These are phyloP conservation scores for Philaenus spumarius DNA, from an alignment of 1,140 invertebrate genomes.

Conservation along the genomic window DNA sequence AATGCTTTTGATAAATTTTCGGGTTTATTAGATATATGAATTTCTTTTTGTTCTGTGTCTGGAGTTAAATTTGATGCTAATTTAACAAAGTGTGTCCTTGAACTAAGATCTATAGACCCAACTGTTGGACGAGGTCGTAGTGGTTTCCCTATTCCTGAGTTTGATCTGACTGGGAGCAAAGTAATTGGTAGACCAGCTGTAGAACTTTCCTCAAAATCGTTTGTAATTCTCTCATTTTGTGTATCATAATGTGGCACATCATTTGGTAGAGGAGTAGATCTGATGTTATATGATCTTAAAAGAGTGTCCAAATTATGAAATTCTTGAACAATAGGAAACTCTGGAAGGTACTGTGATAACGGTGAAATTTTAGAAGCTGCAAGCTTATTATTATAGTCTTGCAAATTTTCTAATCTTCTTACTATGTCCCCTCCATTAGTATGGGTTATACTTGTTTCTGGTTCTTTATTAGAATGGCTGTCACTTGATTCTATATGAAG, in stretches of 20 bases:
- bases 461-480: too few relatives aligned
- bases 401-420: too few relatives aligned
- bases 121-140: conserved; percentile 43
- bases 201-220: not conserved
- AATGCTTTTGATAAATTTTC: too few relatives aligned
- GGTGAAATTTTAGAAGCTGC: not conserved
- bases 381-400: conserved; percentile 6
- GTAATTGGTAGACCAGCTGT: conserved; percentile 40
- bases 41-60: too few relatives aligned
- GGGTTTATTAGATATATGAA: too few relatives aligned
- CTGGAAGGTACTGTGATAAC: conserved; percentile 7
- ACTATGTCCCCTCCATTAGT: too few relatives aligned
- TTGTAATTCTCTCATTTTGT: too few relatives aligned
- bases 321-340: conserved; percentile 25
- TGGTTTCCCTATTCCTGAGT: conserved; percentile 49
- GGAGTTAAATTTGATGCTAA: too few relatives aligned
- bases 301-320: conserved; percentile 25
- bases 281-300: conserved; percentile 31
- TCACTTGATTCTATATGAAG: not conserved
- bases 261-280: not conserved
- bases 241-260: too few relatives aligned
- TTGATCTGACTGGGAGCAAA: conserved; percentile 53
- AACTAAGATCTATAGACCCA: too few relatives aligned
- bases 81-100: too few relatives aligned
- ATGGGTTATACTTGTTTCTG: too few relatives aligned